These are phyloP conservation scores for Sacculina carcini DNA, from an alignment of 2,888 invertebrate genomes.

Conservation along the genomic window DNA sequence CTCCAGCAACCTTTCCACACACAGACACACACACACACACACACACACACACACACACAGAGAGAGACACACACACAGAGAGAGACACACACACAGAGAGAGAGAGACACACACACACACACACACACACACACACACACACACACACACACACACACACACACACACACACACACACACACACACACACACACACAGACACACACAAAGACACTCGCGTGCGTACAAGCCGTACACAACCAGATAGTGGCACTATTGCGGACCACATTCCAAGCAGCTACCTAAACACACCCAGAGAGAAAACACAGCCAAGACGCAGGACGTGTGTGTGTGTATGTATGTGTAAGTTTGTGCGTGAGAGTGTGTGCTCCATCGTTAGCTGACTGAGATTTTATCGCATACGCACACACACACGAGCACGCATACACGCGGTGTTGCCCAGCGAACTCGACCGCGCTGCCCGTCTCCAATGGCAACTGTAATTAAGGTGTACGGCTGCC, in stretches of 20 bases:
- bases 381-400: not conserved
- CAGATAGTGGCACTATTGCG: too few relatives aligned
- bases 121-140: not conserved
- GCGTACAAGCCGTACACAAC: too few relatives aligned
- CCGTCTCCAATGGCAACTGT: too few relatives aligned
- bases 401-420: constrained; percentile 1
- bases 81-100: not conserved
- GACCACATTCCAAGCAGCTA: too few relatives aligned
- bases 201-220: not conserved
- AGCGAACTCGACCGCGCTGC: too few relatives aligned
- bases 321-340: not conserved
- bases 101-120: not conserved
- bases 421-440: constrained; percentile 1
- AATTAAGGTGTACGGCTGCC: too few relatives aligned
- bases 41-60: not conserved
- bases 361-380: not conserved
- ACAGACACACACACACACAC: not conserved
- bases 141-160: not conserved
- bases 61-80: not conserved
- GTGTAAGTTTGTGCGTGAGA: not conserved
- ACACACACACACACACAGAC: not conserved
- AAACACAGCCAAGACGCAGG: not conserved
- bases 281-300: too few relatives aligned
- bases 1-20: not conserved
- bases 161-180: not conserved